phyloP scores from a whole-genome alignment of 2,797 vertebrate species.

The Glyptemys insculpta region DNA sequence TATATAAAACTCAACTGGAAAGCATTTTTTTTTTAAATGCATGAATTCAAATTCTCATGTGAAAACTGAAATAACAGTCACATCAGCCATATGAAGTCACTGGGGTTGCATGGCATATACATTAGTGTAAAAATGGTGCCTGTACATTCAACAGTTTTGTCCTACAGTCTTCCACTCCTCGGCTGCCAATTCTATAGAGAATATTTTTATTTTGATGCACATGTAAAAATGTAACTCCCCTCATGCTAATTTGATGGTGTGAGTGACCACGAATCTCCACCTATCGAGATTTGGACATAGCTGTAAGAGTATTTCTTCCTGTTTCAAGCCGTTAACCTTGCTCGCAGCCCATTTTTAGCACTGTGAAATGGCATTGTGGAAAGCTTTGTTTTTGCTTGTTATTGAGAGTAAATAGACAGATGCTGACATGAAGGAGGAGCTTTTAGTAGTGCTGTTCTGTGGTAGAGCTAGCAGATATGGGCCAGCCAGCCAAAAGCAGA shows the following conservation, averaged over 20 bases:
- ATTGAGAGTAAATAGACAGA: conserved; percentile 79
- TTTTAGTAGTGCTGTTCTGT: conserved; percentile 37
- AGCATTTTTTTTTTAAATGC: background rate
- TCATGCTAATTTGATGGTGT: background rate
- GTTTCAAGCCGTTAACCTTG: background rate
- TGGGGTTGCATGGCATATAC: background rate
- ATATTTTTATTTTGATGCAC: background rate
- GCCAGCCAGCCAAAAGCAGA: conserved; percentile 58
- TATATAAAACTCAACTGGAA: background rate
- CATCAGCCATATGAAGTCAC: background rate
- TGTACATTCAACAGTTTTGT: background rate
- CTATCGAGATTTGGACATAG: background rate
- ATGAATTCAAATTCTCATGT: background rate
- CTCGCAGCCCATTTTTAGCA: background rate
- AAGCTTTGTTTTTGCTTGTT: conserved; percentile 61
- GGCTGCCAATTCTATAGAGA: background rate
- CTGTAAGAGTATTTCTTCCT: conserved; percentile 5
- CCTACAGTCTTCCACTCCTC: background rate
- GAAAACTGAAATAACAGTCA: background rate
- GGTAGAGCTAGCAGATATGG: conserved; percentile 62
- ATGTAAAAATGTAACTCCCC: background rate
- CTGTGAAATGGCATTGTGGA: conserved; percentile 46
- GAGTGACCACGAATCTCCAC: background rate
- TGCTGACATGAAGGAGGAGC: conserved; percentile 76
- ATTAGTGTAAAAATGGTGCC: background rate